Base-by-base conservation (phyloP, 2,113 vertebrate genomes). In the Otocyon megalotis region DNA sequence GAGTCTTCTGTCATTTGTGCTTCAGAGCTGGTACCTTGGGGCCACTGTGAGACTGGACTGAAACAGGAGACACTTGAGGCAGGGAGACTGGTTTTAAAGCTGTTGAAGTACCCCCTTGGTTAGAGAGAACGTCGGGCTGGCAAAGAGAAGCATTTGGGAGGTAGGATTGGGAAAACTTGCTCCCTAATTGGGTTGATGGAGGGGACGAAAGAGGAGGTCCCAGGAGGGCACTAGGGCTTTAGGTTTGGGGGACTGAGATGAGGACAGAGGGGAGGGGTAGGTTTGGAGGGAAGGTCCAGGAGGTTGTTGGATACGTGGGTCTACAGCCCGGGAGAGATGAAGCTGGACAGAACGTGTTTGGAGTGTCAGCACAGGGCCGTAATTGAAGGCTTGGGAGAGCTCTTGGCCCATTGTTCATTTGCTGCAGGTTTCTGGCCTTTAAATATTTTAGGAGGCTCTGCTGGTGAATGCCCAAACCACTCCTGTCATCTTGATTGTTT, bases 371-470 rank as follows among this genome's bases (percentile, higher is more conserved):
- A 74, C n/a, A 32, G 88, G 28, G 37, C 76, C 22, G 63, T 90
- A 37, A 92, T 86, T 96, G 74, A 97, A 93, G 74, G 88, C 92
- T 93, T 88, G 92, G 92, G 84, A 92, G 58, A 77, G 32, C 77
- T 88, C 77, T 95, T 92, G 69, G 96, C 90, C 92, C 15, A 0
- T 17, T 77, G 74, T 90, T 85, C 26, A 77, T 37, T 95, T 92
- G 54, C 63, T 96, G 60, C 83, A 35, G 89, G 71, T 93, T 93
- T 97, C 93, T 97, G 80, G 77, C 84, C 77, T 96, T 95, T 97
- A 77, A 97, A 79, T 96, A 74, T 96, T 93, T 97, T 26, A 82
- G 37, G 53, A 97, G 35, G 48, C 54, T 93, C 63, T 96, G 93
- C 48, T 87, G 28, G 43, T 88, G 53, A 90, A 62, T 69, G 53